Evolutionary conservation across 2,797 vertebrate genomes (phyloP), one percentile per base, ranked within the genome.

Genomic region (Oreochromis grahami): DNA sequence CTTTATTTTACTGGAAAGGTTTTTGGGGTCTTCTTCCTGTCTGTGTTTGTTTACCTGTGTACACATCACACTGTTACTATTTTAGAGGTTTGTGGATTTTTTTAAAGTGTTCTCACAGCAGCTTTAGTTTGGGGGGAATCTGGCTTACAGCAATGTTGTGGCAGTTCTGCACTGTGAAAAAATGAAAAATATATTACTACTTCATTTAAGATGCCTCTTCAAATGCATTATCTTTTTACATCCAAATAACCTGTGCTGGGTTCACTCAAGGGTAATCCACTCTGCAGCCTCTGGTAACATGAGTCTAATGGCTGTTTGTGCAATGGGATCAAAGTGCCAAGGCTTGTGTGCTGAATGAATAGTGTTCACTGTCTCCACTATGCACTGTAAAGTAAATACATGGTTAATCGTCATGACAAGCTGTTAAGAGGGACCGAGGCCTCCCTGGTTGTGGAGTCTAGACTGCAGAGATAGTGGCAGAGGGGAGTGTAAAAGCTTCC

Each of bases 261-360:
- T 85, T 89, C 90, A 78, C 86, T 92, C 58, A 93, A 94, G 91
- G 91, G 93, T 90, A 86, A 94, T 91, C 88, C 85, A 83, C 78
- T 81, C 82, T 63, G 84, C 86, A 58, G 81, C 82, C 82, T 65
- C 43, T 41, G 83, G 82, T 84, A 82, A 86, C 52, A 58, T 63
- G 45, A 83, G 52, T 83, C 72, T 86, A 87, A 91, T 80, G 87
- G 83, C 84, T 81, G 80, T 76, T 65, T 53, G 78, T 81, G 82
- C 72, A 36, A 52, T 82, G 84, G 65, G 88, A 85, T 74, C 79
- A 48, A 78, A 91, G 85, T 85, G 91, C 74, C 56, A 82, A 77
- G 70, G 38, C 65, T 50, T 50, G 76, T 79, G 41, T n/a, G 60
- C 82, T 79, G 83, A 84, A 51, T 84, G 76, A 92, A 82, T 24